These are phyloP conservation scores for Antennarius striatus DNA, from an alignment of 2,113 vertebrate species.

Conservation along the genomic window DNA sequence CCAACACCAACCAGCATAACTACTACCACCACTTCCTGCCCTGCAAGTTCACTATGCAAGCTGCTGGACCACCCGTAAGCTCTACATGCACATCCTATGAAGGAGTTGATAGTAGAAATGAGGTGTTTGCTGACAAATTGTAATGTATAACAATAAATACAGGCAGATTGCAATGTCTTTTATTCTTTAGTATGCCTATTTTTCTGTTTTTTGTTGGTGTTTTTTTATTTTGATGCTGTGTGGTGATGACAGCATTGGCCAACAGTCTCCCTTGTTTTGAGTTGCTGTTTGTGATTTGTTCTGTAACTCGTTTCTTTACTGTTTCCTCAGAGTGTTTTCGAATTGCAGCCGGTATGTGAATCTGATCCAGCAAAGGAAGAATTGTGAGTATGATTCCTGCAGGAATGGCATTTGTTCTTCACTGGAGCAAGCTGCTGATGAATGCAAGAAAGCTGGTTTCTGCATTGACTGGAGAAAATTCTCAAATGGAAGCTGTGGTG, in stretches of 20 bases:
- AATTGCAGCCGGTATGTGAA: slow-evolving; percentile 49
- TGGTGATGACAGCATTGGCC: neutral
- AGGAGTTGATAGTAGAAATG: neutral
- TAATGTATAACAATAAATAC: no score
- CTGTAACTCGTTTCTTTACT: neutral
- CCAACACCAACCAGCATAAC: accelerated
- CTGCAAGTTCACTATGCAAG: slow-evolving; percentile 37
- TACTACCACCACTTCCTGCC: neutral
- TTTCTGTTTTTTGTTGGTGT: neutral
- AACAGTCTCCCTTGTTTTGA: neutral
- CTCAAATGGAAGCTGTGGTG: slow-evolving; percentile 71
- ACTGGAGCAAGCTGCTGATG: slow-evolving; percentile 62
- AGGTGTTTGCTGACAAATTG: neutral
- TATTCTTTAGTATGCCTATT: no score
- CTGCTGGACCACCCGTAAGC: slow-evolving; percentile 63
- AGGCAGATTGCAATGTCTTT: no score
- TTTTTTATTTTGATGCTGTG: neutral
- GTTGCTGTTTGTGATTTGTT: neutral
- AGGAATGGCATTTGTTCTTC: slow-evolving; percentile 46
- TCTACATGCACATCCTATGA: neutral
- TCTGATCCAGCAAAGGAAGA: slow-evolving; percentile 41
- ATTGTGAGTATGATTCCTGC: slow-evolving; percentile 66
- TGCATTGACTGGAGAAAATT: slow-evolving; percentile 73
- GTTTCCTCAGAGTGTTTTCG: slow-evolving; percentile 63
- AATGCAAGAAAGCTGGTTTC: slow-evolving; percentile 55